Evolutionary conservation across 2,888 invertebrate species (phyloP), one percentile per base, ranked within the genome.

Genomic region (Diloba caeruleocephala): DNA sequence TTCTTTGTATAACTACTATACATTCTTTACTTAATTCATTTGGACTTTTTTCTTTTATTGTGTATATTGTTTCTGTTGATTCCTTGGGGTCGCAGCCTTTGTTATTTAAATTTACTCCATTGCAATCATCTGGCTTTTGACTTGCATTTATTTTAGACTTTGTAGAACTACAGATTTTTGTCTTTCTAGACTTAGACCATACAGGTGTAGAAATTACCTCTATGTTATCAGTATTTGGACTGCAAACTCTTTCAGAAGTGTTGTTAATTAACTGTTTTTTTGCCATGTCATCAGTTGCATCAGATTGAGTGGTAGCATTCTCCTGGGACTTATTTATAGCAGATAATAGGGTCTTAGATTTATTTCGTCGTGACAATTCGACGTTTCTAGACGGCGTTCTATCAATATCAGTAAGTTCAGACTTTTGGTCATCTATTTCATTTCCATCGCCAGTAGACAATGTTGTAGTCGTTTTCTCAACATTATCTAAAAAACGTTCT

Each of bases 1-100:
- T 89, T 52, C 85, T 91, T 61, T 92, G 91, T 66, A 93, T 84
- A 2, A 92, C 87, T 43, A 92, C 89, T 52, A 92, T 78, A 59
- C 92, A 93, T 79, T 92, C 89, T 71, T 89, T 91, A n/a, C 82
- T 83, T 2, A 93, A 74, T 25, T 91, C 85, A 68, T 88, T 89
- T 2, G 92, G 92, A 60, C 82, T 84, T 55, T 63, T 84, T 50
- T 75, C 64, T 65, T 79, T 78, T 3, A 38, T 42, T 42, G 57
- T 45, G 15, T 58, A 61, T 17, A 61, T 26, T 14, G 46, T 15
- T 14, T 62, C 46, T 39, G 46, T 17, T 2, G 37, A 8, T 44
- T 36, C 29, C n/a, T 9, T 15, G 8, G 3, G 10, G 7, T 29
- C 33, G 4, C 9, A 14, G 9, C 48, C 38, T 44, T 21, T 26